phyloP scores from a whole-genome alignment of 2,113 vertebrate species.

The Tursiops truncatus region DNA sequence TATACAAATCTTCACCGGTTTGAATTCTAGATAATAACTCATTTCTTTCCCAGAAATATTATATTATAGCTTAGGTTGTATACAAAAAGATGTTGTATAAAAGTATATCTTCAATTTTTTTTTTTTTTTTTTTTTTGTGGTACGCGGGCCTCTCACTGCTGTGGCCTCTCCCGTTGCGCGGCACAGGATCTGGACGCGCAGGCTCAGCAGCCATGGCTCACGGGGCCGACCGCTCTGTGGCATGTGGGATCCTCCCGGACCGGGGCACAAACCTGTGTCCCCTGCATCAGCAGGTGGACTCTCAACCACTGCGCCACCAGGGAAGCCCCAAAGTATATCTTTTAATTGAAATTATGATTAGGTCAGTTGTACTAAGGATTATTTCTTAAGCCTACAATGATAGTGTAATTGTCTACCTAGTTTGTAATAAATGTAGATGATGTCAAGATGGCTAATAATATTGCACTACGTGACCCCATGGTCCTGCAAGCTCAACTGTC shows the following conservation, averaged over 20 bases:
- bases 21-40: background rate
- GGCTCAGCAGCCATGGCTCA: no score
- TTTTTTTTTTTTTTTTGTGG: no score
- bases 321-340: background rate
- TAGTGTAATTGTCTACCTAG: background rate
- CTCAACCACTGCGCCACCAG: no score
- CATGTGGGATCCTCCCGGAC: no score
- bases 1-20: background rate
- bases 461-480: background rate
- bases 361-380: background rate
- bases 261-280: no score
- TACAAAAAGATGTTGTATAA: background rate
- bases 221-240: fast-evolving
- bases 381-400: background rate
- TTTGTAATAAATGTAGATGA: background rate
- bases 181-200: no score
- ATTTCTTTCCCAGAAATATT: background rate
- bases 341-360: background rate
- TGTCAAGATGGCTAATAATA: background rate
- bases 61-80: background rate
- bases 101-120: no score
- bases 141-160: no score
- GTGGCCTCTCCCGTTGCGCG: no score
- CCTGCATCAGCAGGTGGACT: no score
- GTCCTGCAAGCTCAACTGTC: background rate